A percentile compares a stretch with the other conserved stretches of the same genome.
Evolutionary conservation across 2,797 vertebrate genomes (phyloP).

Genomic region (Neostethus bicornis): DNA sequence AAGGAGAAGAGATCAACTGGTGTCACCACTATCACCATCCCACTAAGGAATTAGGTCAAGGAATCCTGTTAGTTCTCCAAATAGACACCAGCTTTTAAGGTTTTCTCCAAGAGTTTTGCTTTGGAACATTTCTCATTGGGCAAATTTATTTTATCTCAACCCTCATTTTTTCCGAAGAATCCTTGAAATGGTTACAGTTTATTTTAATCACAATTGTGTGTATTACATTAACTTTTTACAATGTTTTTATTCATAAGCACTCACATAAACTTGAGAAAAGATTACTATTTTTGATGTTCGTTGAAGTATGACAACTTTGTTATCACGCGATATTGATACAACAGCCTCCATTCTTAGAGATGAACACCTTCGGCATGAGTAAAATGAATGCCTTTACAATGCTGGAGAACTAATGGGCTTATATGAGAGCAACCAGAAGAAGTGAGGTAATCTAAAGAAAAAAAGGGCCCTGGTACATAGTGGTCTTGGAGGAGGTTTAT

Average conservation of each 20-base stretch:
- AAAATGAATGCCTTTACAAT: neutral
- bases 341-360: neutral
- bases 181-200: no score
- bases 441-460: slow-evolving; percentile 11
- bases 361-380: slow-evolving; percentile 1
- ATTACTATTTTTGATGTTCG: neutral
- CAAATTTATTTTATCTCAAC: neutral
- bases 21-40: slow-evolving; percentile 30
- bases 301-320: neutral
- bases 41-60: slow-evolving; percentile 44
- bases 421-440: neutral
- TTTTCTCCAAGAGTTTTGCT: slow-evolving; percentile 17
- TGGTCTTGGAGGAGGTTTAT: slow-evolving; percentile 28
- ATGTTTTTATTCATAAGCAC: neutral
- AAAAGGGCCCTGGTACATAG: slow-evolving; percentile 12
- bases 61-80: slow-evolving; percentile 29
- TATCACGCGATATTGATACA: neutral
- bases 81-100: slow-evolving; percentile 20
- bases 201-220: no score
- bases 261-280: neutral
- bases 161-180: neutral
- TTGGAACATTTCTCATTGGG: neutral
- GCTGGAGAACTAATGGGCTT: neutral
- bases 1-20: slow-evolving; percentile 32
- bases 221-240: no score